Evolutionary conservation across 2,888 invertebrate genomes (phyloP), one percentile per base, ranked within the genome.

Genomic region (Petrolisthes cinctipes): DNA sequence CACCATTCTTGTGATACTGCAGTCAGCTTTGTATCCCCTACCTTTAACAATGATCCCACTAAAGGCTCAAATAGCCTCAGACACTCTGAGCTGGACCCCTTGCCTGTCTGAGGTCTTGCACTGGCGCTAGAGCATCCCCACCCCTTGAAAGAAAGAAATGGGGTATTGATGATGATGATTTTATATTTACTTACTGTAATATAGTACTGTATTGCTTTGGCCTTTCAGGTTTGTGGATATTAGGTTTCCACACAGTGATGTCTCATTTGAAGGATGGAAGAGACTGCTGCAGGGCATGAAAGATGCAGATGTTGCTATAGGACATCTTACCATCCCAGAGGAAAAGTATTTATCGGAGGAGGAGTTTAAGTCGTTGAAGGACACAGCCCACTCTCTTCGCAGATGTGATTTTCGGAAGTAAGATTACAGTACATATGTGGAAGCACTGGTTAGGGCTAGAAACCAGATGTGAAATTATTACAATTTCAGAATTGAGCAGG

Each of bases 361-460:
- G 14, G 83, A 83, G 61, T 57, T 37, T 17, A 5, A 57, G 11
- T 20, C 7, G 37, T 57, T 83, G 23, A 54, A 76, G 76, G 56
- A 75, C 37, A 20, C 61, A 20, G 83, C 76, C 76, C 61, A 51
- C 6, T 37, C 76, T 23, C 11, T 7, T 17, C n/a, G 14, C 5
- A 57, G 76, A 83, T 76, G 57, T 83, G 61, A 75, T 23, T 83
- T 83, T 76, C 75, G 76, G 14, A 83, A 57, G 83, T 83, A 61
- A 57, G 14, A 20, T 7, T 68, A 75, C 23, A 2, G 14, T 37
- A n/a, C 17, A 57, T 80, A 20, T 54, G 0, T 82, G 14, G 37
- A 5, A 14, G 37, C 37, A 37, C 37, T 37, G 37, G 37, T 37
- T 37, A 37, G 68, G 9, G 9, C 9, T 51, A 7, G 6, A 56